A percentile compares a stretch with the other conserved stretches of the same genome.
Conservation (phyloP, 2,888 invertebrate genomes). For the Dasysyrphus albostriatus region DNA sequence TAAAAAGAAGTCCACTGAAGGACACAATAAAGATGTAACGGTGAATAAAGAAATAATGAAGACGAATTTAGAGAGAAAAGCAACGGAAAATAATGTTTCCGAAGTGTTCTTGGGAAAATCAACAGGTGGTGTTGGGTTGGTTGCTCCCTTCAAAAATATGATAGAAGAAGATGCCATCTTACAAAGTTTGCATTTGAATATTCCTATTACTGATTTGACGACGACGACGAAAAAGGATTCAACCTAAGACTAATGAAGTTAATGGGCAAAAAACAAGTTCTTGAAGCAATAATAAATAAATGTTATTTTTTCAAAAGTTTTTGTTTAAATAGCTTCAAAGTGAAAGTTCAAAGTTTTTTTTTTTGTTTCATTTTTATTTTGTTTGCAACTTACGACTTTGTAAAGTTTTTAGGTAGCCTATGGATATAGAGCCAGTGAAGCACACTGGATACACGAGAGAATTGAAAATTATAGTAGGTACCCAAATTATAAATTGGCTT, state of each 20-base stretch:
- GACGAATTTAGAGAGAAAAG: neutral
- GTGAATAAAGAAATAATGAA: conserved; percentile 11
- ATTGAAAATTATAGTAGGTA: neutral
- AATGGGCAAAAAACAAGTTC: conserved; percentile 41
- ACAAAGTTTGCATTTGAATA: conserved; percentile 38
- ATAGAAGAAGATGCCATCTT: conserved; percentile 28
- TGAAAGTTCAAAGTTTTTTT: neutral
- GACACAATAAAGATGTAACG: conserved; percentile 15
- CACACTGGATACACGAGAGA: neutral
- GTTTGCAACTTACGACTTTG: neutral
- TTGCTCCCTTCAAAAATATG: neutral
- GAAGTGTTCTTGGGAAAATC: conserved; percentile 4
- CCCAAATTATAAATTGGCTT: too few species aligned
- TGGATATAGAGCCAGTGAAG: neutral
- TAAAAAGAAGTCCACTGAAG: conserved; percentile 41
- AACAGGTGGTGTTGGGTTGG: conserved; percentile 30
- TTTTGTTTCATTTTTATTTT: neutral
- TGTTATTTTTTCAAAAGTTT: neutral
- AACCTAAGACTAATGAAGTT: conserved; percentile 14
- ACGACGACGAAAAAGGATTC: conserved; percentile 1
- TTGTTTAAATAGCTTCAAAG: neutral
- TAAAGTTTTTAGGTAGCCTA: neutral
- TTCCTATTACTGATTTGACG: neutral
- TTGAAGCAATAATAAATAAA: conserved; percentile 53
- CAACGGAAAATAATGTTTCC: neutral